Percentiles rank a stretch among this genome's conserved stretches.
Conservation (phyloP, 1,140 invertebrate species). For the Anagrus nilaparvatae region DNA sequence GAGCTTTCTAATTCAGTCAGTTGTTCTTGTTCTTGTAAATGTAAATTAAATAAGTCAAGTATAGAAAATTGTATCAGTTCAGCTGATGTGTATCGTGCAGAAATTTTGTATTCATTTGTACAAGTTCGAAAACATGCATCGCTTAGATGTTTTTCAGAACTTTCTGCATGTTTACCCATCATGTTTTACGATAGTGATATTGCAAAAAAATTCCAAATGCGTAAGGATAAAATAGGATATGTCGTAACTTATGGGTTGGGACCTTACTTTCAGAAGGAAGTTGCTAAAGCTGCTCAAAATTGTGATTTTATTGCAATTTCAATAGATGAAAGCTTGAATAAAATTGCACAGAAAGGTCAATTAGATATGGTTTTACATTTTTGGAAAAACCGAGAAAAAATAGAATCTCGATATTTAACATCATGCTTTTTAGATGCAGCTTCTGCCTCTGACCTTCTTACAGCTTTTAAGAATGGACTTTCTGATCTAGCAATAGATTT, state of each 20-base stretch:
- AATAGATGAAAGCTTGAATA: not conserved
- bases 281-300: not conserved
- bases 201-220: not conserved
- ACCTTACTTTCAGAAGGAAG: not conserved
- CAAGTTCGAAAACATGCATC: not conserved
- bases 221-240: not conserved
- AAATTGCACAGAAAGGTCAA: not conserved
- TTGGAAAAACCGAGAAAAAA: not conserved
- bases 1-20: too few relatives aligned
- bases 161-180: not conserved
- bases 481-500: not conserved
- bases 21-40: too few relatives aligned
- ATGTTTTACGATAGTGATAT: constrained; percentile 1
- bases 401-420: not conserved
- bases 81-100: too few relatives aligned
- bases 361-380: not conserved
- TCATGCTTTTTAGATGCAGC: not conserved
- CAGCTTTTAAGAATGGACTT: not conserved
- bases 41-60: too few relatives aligned
- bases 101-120: not conserved
- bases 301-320: not conserved
- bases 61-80: too few relatives aligned
- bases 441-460: not conserved
- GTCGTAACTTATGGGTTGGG: not conserved
- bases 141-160: not conserved